These are phyloP conservation scores for Sisor rabdophorus DNA, from an alignment of 2,113 vertebrate species.

Conservation along the genomic window DNA sequence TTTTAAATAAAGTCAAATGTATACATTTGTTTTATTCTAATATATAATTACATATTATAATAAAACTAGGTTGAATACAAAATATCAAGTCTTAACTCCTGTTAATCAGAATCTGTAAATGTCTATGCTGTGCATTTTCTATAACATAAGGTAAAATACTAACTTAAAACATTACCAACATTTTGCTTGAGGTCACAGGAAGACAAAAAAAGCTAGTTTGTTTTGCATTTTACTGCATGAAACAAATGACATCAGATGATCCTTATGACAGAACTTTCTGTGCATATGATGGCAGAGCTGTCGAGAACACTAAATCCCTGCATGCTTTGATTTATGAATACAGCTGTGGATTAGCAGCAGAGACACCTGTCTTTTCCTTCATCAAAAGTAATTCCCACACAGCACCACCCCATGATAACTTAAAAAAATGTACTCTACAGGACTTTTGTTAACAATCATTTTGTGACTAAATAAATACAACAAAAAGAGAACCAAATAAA, in stretches of 20 bases:
- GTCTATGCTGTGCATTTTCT: not conserved
- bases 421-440: slow-evolving; percentile 55
- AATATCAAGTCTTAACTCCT: not conserved
- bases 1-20: no score
- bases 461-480: not conserved
- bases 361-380: slow-evolving; percentile 63
- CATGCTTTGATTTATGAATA: slow-evolving; percentile 61
- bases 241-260: slow-evolving; percentile 38
- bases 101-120: no score
- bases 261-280: slow-evolving; percentile 23
- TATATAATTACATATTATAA: not conserved
- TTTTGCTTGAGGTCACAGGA: not conserved
- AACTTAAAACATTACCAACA: not conserved
- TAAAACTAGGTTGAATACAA: not conserved
- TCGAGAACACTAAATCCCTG: slow-evolving; percentile 41
- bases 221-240: slow-evolving; percentile 48
- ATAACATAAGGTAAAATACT: not conserved
- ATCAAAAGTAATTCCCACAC: slow-evolving; percentile 57
- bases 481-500: not conserved
- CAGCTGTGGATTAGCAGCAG: slow-evolving; percentile 56
- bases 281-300: not conserved
- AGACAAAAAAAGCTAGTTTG: slow-evolving; percentile 24
- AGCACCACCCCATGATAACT: slow-evolving; percentile 57
- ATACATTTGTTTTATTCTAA: not conserved
- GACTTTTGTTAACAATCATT: slow-evolving; percentile 46